Conservation (phyloP, 2,888 invertebrate species). For the Papilio elwesi region DNA sequence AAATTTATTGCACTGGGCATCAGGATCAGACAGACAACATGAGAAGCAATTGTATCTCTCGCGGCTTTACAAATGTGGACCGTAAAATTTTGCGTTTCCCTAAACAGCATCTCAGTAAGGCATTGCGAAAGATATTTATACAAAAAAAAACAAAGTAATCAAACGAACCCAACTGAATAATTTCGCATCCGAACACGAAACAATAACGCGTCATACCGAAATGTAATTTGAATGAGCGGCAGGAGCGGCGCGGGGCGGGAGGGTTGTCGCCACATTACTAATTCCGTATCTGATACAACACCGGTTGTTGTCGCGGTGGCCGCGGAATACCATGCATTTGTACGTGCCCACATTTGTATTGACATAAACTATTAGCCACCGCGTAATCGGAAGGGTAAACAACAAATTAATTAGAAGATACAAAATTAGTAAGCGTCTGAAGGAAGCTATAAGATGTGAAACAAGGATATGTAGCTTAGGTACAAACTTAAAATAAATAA, state of each 20-base stretch:
- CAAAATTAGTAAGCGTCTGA: no score
- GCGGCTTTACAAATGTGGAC: background rate
- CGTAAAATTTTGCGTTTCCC: background rate
- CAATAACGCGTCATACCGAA: conserved; percentile 22
- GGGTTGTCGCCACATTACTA: conserved; percentile 25
- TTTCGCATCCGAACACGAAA: conserved; percentile 16
- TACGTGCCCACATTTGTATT: conserved; percentile 3
- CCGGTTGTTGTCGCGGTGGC: background rate
- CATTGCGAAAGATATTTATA: background rate
- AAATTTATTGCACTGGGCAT: no score
- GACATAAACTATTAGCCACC: conserved; percentile 3
- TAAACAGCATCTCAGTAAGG: background rate
- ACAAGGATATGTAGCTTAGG: background rate
- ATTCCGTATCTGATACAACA: conserved; percentile 21
- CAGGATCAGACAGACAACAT: no score
- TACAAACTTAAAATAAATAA: background rate
- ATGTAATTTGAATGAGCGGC: conserved; percentile 26
- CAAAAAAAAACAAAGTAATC: conserved; percentile 26
- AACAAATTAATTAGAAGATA: background rate
- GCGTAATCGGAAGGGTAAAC: background rate
- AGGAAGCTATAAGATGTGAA: background rate
- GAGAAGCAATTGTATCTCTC: no score
- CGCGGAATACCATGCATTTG: background rate
- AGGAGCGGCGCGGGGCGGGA: background rate
- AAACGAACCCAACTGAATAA: conserved; percentile 7